Base-by-base conservation (phyloP, 2,888 invertebrate genomes). In the Pyrocoelia pectoralis region DNA sequence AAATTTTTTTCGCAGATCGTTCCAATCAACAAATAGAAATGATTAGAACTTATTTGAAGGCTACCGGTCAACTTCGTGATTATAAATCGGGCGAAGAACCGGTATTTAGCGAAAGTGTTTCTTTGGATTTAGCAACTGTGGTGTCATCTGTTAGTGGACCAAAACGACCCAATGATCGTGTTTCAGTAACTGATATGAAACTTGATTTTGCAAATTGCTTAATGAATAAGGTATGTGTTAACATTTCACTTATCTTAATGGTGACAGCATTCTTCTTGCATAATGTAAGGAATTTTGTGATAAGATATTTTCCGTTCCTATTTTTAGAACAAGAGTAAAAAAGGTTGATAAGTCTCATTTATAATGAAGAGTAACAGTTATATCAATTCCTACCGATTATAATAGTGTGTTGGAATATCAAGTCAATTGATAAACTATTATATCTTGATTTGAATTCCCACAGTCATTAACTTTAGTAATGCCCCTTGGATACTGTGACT, bases 111-210 rank as follows among this genome's bases (percentile, higher is more conserved):
- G 86, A 93, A 88, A 86, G 92, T 10, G 89, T 95, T 0, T 91
- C 92, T 43, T 80, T 99, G 70, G 97, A 99, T 79, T 83, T 99
- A 46, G 80, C 86, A 0, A 91, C 93, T 0, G 95, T 99, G 0
- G 95, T 94, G 52, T 94, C 98, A 1, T 97, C 96, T 14, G 93
- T 98, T 10, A 97, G 97, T 63, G 98, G 98, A 0, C 98, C 98
- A 0, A 99, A 99, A 79, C 83, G 98, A 54, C 98, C 98, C 0
- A 98, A 99, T 73, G 98, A 99, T 84, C 85, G 96, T 15, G 97
- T 99, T 2, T 88, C 96, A 0, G 95, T 98, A 0, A 82, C 88
- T 0, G 90, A 92, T 43, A 96, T 98, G 94, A 94, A 96, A 79
- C 82, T 84, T 9, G 98, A 98, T 81, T 99, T 98, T 82, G 81